Evolutionary conservation across 2,113 vertebrate genomes (phyloP).

Genomic region (Oncorhynchus mykiss): DNA sequence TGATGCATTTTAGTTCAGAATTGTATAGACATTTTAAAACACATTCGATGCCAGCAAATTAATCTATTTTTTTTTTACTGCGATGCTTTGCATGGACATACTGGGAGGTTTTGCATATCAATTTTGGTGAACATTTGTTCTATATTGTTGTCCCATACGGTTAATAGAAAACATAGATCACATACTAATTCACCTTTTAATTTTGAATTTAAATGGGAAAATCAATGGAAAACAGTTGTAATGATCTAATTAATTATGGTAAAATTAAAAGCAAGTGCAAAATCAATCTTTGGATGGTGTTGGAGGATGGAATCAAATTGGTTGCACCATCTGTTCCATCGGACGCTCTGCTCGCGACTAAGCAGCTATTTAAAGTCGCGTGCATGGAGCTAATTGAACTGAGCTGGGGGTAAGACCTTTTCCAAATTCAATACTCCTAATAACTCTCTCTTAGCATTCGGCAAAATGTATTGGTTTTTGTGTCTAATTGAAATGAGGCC

Average conservation of each 20-base stretch:
- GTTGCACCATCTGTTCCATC: constrained; percentile 97
- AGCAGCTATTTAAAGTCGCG: constrained; percentile 85
- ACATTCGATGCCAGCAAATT: too few relatives aligned
- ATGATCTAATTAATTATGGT: constrained; percentile 99
- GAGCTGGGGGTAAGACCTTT: constrained; percentile 22
- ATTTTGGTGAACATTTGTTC: constrained; percentile 3
- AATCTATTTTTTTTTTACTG: not conserved
- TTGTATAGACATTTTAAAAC: too few relatives aligned
- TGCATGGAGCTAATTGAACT: constrained; percentile 38
- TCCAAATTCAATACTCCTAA: constrained; percentile 8
- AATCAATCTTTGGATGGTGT: constrained; percentile 98
- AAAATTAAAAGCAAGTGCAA: constrained; percentile 99
- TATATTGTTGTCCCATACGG: constrained; percentile 18
- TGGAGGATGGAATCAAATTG: constrained; percentile 95
- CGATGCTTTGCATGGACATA: not conserved
- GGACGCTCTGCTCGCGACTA: constrained; percentile 68
- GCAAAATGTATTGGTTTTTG: not conserved
- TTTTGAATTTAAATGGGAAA: constrained; percentile 90
- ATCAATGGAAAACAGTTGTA: constrained; percentile 99
- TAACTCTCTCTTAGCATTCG: constrained; percentile 1
- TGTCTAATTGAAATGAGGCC: constrained; percentile 1
- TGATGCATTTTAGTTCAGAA: too few relatives aligned
- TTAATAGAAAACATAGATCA: constrained; percentile 78
- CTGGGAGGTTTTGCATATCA: constrained; percentile 2
- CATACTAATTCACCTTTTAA: constrained; percentile 79